Conservation (phyloP, 2,888 invertebrate genomes). For the Brachynemurus nebulosus region DNA sequence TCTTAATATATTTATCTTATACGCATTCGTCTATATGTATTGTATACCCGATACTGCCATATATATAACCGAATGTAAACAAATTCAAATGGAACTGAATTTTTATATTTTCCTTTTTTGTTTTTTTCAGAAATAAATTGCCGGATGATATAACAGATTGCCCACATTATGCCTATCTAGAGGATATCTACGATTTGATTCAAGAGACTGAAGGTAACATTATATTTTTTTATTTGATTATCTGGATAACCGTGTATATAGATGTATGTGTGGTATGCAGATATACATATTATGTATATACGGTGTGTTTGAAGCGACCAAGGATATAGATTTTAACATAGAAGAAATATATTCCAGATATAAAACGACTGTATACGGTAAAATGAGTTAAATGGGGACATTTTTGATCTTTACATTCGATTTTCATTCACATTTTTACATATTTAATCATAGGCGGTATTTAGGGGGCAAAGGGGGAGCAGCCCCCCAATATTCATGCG, state of each 20-base stretch:
- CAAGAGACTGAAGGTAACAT: conserved; percentile 47
- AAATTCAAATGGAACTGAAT: not conserved
- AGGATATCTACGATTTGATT: conserved; percentile 57
- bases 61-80: not conserved
- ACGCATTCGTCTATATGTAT: too few species aligned
- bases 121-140: conserved; percentile 44
- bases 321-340: not conserved
- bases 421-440: too few species aligned
- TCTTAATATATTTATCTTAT: too few species aligned
- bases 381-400: not conserved
- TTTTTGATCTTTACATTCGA: too few species aligned
- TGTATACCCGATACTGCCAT: not conserved
- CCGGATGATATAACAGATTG: conserved; percentile 48
- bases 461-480: too few species aligned
- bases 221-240: not conserved
- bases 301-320: not conserved
- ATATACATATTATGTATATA: not conserved
- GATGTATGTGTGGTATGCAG: not conserved
- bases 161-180: conserved; percentile 56
- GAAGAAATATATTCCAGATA: not conserved
- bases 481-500: too few species aligned
- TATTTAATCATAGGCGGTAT: too few species aligned
- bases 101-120: conserved; percentile 11
- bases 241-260: not conserved
- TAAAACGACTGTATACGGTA: not conserved